A percentile compares a stretch with the other conserved stretches of the same genome.
These are phyloP conservation scores for Cosmia trapezina DNA, from an alignment of 2,888 invertebrate species.

Conservation along the genomic window DNA sequence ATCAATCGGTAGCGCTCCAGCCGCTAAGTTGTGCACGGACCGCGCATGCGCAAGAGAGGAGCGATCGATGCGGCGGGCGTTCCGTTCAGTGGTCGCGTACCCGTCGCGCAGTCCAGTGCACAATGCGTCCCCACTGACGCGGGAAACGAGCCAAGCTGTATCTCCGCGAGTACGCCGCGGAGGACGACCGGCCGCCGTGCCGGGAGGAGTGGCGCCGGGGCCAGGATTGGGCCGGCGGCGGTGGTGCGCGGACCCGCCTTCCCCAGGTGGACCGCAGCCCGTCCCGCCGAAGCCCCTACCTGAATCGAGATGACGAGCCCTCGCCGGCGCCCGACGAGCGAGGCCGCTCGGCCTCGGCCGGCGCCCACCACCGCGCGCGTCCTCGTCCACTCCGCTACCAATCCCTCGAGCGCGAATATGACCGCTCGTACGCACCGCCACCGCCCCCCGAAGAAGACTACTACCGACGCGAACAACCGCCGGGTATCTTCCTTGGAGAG, in stretches of 20 bases:
- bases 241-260: slow-evolving; percentile 91
- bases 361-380: slow-evolving; percentile 94
- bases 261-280: slow-evolving; percentile 97
- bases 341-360: slow-evolving; percentile 93
- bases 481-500: slow-evolving; percentile 94
- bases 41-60: slow-evolving; percentile 78
- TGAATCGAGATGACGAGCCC: slow-evolving; percentile 95
- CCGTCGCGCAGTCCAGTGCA: slow-evolving; percentile 86
- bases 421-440: slow-evolving; percentile 96
- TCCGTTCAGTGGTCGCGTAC: slow-evolving; percentile 88
- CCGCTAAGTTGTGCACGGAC: slow-evolving; percentile 72
- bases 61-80: slow-evolving; percentile 84
- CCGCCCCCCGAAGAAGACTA: slow-evolving; percentile 94
- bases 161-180: slow-evolving; percentile 90
- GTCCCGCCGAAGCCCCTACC: slow-evolving; percentile 95
- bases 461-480: slow-evolving; percentile 90
- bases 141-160: slow-evolving; percentile 89
- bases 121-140: slow-evolving; percentile 87
- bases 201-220: slow-evolving; percentile 87
- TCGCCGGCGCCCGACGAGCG: slow-evolving; percentile 95
- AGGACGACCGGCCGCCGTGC: slow-evolving; percentile 90
- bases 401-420: slow-evolving; percentile 94
- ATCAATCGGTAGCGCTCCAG: slow-evolving; percentile 79
- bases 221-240: slow-evolving; percentile 78
- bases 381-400: slow-evolving; percentile 94